Percentiles rank a stretch among this genome's conserved stretches.
Evolutionary conservation across 2,113 vertebrate species (phyloP).

Genomic region (Silurus meridionalis): DNA sequence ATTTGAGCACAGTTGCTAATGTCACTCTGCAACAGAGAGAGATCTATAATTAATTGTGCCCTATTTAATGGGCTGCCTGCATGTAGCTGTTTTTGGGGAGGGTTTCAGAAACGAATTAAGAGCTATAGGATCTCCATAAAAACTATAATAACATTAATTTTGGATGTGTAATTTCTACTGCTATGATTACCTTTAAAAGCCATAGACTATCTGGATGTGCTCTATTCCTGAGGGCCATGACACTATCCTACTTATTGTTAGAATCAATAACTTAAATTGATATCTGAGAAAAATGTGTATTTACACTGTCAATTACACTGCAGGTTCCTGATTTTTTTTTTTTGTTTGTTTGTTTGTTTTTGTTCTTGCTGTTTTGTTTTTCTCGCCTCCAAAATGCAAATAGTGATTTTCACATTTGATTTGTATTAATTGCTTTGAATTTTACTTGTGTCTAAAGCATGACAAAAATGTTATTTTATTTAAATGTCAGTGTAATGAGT

Average conservation of each 20-base stretch:
- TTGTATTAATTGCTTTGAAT: not conserved
- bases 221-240: too few species aligned
- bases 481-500: constrained; percentile 16
- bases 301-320: not conserved
- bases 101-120: not conserved
- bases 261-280: not conserved
- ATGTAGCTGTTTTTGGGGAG: not conserved
- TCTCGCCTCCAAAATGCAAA: too few species aligned
- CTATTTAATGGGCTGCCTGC: not conserved
- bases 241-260: too few species aligned
- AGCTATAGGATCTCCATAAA: too few species aligned
- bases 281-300: not conserved
- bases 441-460: not conserved
- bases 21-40: not conserved
- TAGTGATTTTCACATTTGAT: not conserved
- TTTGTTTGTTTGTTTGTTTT: too few species aligned
- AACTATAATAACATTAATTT: not conserved
- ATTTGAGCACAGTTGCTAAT: not conserved
- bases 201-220: too few species aligned
- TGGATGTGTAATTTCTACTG: too few species aligned
- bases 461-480: not conserved
- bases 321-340: too few species aligned
- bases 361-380: too few species aligned
- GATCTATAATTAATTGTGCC: not conserved
- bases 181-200: too few species aligned